Percentiles rank a stretch among this genome's conserved stretches.
Evolutionary conservation across 2,113 vertebrate species (phyloP).

Genomic region (Poeciliopsis turrubarensis): DNA sequence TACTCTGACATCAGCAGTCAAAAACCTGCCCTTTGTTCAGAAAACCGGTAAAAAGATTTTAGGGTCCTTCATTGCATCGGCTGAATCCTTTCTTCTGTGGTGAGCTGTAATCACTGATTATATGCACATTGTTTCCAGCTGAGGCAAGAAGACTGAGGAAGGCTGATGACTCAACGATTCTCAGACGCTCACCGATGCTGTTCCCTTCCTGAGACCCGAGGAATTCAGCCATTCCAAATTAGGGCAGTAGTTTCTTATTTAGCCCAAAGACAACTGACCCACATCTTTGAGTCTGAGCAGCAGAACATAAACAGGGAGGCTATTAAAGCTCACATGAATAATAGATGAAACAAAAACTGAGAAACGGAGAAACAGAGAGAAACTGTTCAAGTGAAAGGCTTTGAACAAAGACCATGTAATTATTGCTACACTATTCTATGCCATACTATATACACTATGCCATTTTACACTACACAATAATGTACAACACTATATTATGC

Average conservation of each 20-base stretch:
- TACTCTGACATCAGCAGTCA: constrained; percentile 8
- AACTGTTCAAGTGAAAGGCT: constrained; percentile 7
- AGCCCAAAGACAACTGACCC: constrained; percentile 44
- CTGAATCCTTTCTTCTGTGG: constrained; percentile 13
- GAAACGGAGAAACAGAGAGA: background rate
- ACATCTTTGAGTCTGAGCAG: constrained; percentile 37
- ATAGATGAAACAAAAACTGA: constrained; percentile 37
- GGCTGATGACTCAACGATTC: constrained; percentile 33
- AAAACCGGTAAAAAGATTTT: background rate
- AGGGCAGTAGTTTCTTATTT: constrained; percentile 10
- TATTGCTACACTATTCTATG: too few relatives aligned
- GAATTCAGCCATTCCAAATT: constrained; percentile 27
- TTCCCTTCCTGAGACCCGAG: constrained; percentile 13
- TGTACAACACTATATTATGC: too few relatives aligned
- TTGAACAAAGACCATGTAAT: background rate
- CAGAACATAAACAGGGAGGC: constrained; percentile 23
- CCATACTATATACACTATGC: too few relatives aligned
- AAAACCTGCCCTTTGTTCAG: background rate
- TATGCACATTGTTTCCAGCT: constrained; percentile 32
- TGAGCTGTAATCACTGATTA: constrained; percentile 29
- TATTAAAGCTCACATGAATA: constrained; percentile 48
- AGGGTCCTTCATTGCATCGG: constrained; percentile 18
- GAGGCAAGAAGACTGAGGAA: constrained; percentile 12
- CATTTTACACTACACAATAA: too few relatives aligned
- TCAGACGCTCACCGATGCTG: constrained; percentile 9